Base-by-base conservation (phyloP, 2,113 vertebrate genomes). In the Pelvicachromis taeniatus region DNA sequence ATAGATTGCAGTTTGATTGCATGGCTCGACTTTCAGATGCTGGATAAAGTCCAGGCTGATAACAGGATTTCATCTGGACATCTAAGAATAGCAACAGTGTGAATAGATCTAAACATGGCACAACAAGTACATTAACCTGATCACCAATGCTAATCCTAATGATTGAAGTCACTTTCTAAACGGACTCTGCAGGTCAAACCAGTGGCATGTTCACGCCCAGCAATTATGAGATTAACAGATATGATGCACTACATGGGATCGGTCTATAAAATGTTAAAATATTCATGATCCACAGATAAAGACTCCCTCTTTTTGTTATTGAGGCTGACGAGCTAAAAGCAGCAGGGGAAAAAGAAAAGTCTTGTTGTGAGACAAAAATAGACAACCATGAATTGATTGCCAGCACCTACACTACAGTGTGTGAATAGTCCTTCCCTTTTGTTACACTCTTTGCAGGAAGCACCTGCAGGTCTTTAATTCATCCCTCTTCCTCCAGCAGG, bases 401-500 rank as follows among this genome's bases (percentile, higher is more conserved):
- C n/a, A 40, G 68, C 14, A 1, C 65, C 53, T 63, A 31, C 59
- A 21, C 29, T 6, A 17, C 17, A 55, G 11, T 17, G 21, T 63
- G 56, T 63, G 29, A 77, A 42, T 10, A 9, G 4, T n/a, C 26
- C 7, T 56, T 79, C 53, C 55, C 68, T 58, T 50, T 19, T 50
- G 45, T 40, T 6, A 23, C 17, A 11, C 78, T 75, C 14, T 56
- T 54, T 23, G 26, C 58, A 89, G 93, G 93, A 94, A 92, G 40
- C 93, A 91, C 85, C 91, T 91, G 90, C 77, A 3, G 13, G 38
- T 4, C 80, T 65, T 75, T 52, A 78, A 58, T 84, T 80, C 70
- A 86, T 70, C 63, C 78, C 26, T 61, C 78, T 92, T 90, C 88
- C 88, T 86, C 77, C 17, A 58, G 33, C 87, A 87, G 93, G 91